Percentiles rank a stretch among this genome's conserved stretches.
These are phyloP conservation scores for Globodera rostochiensis DNA, from an alignment of 1,140 invertebrate genomes.

Conservation along the genomic window DNA sequence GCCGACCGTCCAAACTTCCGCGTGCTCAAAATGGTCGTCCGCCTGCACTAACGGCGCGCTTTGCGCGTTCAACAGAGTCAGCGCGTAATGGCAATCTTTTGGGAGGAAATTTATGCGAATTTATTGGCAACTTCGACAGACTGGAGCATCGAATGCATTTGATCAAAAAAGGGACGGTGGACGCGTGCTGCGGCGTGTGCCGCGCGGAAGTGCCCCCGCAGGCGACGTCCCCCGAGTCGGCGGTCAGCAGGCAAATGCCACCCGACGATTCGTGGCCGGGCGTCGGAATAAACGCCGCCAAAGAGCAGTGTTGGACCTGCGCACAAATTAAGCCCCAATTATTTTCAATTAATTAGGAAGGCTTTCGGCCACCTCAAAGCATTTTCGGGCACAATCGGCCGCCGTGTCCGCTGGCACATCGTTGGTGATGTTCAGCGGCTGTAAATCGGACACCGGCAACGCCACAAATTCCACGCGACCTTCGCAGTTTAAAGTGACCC, in stretches of 20 bases:
- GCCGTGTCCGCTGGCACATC: slow-evolving; percentile 62
- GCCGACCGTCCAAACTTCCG: slow-evolving; percentile 46
- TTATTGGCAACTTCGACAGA: slow-evolving; percentile 27
- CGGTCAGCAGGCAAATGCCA: slow-evolving; percentile 63
- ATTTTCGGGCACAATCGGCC: slow-evolving; percentile 64
- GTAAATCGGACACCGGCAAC: slow-evolving; percentile 56
- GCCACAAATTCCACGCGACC: slow-evolving; percentile 62
- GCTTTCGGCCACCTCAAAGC: slow-evolving; percentile 24
- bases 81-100: slow-evolving; percentile 59
- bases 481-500: slow-evolving; percentile 51
- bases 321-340: slow-evolving; percentile 24
- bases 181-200: slow-evolving; percentile 61
- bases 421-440: slow-evolving; percentile 62
- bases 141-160: slow-evolving; percentile 63
- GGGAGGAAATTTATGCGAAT: not conserved
- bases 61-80: slow-evolving; percentile 45
- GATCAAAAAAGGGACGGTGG: slow-evolving; percentile 60
- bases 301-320: slow-evolving; percentile 52
- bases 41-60: slow-evolving; percentile 30
- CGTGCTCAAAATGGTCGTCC: slow-evolving; percentile 44
- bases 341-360: not conserved
- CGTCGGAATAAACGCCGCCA: slow-evolving; percentile 62
- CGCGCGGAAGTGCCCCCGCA: slow-evolving; percentile 15
- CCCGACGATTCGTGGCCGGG: slow-evolving; percentile 47
- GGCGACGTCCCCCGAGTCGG: slow-evolving; percentile 30